A percentile compares a stretch with the other conserved stretches of the same genome.
Evolutionary conservation across 2,797 vertebrate species (phyloP).

Genomic region (Denticeps clupeoides): DNA sequence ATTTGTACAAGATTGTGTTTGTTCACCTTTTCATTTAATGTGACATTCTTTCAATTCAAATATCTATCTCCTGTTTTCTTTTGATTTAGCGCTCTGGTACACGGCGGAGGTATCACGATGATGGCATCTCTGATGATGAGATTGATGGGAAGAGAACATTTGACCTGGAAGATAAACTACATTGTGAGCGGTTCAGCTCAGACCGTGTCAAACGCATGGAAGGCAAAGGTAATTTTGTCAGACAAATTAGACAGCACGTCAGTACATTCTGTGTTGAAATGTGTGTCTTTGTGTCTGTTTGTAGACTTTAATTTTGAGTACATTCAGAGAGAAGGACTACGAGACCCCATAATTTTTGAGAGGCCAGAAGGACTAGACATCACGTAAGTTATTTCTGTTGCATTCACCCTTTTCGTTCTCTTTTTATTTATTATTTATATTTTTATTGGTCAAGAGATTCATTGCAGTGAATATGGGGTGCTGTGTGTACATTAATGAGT

Average conservation of each 20-base stretch:
- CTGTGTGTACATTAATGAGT: no score
- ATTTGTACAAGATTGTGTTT: no score
- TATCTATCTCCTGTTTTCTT: background rate
- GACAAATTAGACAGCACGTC: no score
- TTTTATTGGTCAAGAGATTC: no score
- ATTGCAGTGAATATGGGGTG: no score
- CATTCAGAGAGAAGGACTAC: constrained; percentile 78
- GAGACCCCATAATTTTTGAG: constrained; percentile 86
- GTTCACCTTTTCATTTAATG: no score
- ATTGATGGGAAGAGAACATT: constrained; percentile 94
- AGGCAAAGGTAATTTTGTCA: constrained; percentile 89
- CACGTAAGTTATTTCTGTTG: constrained; percentile 62
- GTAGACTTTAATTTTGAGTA: constrained; percentile 84
- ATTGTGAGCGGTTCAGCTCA: constrained; percentile 75
- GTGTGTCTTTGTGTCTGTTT: constrained; percentile 9
- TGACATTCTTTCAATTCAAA: no score
- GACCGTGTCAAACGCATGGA: constrained; percentile 81
- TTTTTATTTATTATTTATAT: background rate
- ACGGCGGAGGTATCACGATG: constrained; percentile 85
- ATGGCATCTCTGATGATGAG: constrained; percentile 93
- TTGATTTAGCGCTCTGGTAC: constrained; percentile 76
- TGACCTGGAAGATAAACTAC: constrained; percentile 88
- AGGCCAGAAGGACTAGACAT: constrained; percentile 83
- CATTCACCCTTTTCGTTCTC: background rate
- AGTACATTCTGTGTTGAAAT: no score